Evolutionary conservation across 2,113 vertebrate species (phyloP).

Genomic region (Megaceryle maxima): DNA sequence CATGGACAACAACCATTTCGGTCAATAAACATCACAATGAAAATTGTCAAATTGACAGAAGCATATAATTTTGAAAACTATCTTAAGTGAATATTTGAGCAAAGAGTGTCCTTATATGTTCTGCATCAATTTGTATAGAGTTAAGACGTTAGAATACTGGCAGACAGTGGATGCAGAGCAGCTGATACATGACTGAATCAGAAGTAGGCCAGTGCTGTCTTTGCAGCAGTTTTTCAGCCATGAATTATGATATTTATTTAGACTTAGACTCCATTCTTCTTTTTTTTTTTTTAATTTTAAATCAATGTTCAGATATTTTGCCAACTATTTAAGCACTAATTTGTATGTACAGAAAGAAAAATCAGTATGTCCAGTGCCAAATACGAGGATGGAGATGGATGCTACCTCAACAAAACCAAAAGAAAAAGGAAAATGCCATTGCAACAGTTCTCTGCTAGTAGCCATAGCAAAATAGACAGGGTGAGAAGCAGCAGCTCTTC

Average conservation of each 20-base stretch:
- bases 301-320: not conserved
- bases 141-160: not conserved
- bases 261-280: not conserved
- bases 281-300: not conserved
- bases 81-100: not conserved
- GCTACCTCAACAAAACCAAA: conserved; percentile 83
- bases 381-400: conserved; percentile 85
- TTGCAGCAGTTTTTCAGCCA: not conserved
- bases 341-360: conserved; percentile 80
- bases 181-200: not conserved
- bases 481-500: conserved; percentile 84
- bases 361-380: conserved; percentile 74
- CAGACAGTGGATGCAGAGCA: not conserved
- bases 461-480: conserved; percentile 63
- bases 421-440: conserved; percentile 73
- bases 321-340: not conserved
- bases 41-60: not conserved
- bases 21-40: not conserved
- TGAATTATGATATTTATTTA: not conserved
- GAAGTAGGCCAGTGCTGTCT: not conserved
- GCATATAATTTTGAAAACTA: not conserved
- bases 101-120: not conserved
- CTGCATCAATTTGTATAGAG: not conserved
- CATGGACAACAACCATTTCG: not conserved
- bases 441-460: conserved; percentile 50